Conservation (phyloP, 2,113 vertebrate species). For the Dicaeum eximium region DNA sequence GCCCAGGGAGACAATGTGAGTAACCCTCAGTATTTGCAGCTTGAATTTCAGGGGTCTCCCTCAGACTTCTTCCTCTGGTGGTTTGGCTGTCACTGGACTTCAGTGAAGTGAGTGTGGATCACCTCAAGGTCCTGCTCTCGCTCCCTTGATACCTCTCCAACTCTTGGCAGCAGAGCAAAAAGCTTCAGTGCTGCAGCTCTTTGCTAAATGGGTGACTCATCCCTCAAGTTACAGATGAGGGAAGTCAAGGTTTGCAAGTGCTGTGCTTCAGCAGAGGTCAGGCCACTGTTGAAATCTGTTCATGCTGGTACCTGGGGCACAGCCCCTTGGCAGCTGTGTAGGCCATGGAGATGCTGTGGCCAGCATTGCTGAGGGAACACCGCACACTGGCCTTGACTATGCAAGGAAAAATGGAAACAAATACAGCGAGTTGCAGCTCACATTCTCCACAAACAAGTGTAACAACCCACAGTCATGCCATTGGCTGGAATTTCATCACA, state of each 20-base stretch:
- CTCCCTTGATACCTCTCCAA: neutral
- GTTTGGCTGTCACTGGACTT: accelerated
- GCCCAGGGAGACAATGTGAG: neutral
- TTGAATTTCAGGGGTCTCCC: neutral
- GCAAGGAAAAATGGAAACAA: neutral
- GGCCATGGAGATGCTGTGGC: accelerated
- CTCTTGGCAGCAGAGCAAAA: neutral
- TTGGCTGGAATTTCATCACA: constrained; percentile 1
- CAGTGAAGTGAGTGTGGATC: accelerated
- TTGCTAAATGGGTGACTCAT: neutral
- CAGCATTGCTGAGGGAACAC: neutral
- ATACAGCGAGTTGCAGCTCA: neutral
- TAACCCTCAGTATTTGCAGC: neutral
- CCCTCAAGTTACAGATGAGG: neutral
- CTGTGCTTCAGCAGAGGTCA: neutral
- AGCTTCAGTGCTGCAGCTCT: neutral
- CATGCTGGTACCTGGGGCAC: neutral
- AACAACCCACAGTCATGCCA: neutral
- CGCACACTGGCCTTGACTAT: neutral
- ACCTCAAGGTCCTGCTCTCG: no score
- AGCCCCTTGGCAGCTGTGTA: neutral
- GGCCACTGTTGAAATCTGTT: neutral
- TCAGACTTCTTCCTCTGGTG: neutral
- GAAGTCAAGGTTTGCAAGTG: neutral
- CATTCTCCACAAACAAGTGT: neutral